These are phyloP conservation scores for Crocallis elinguaria DNA, from an alignment of 2,888 invertebrate genomes.

Conservation along the genomic window DNA sequence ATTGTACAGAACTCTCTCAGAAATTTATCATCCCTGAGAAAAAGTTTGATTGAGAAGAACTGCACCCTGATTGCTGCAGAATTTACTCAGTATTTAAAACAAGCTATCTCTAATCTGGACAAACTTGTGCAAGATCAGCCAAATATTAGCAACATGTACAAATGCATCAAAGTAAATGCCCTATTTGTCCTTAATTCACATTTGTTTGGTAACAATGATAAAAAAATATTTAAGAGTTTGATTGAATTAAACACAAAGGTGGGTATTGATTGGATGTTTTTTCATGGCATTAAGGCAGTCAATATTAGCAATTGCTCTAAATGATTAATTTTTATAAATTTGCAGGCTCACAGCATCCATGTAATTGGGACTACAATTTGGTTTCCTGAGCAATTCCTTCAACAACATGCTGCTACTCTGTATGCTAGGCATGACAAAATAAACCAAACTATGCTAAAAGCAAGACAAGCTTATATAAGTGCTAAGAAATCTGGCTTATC, in stretches of 20 bases:
- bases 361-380: constrained; percentile 92
- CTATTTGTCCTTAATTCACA: constrained; percentile 88
- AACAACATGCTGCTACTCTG: constrained; percentile 85
- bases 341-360: constrained; percentile 90
- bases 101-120: constrained; percentile 86
- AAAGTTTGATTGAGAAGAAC: constrained; percentile 76
- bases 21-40: constrained; percentile 67
- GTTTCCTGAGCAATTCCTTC: constrained; percentile 93
- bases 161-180: constrained; percentile 87
- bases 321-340: too few relatives aligned
- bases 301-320: too few relatives aligned
- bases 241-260: constrained; percentile 92
- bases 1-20: constrained; percentile 87
- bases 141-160: constrained; percentile 81
- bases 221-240: constrained; percentile 89
- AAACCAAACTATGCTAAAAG: constrained; percentile 71
- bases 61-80: constrained; percentile 82
- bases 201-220: constrained; percentile 91
- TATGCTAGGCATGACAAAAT: constrained; percentile 79
- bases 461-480: constrained; percentile 84
- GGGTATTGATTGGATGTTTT: too few relatives aligned
- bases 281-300: too few relatives aligned
- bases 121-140: constrained; percentile 77
- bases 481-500: constrained; percentile 84
- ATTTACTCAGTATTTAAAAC: constrained; percentile 87